phyloP scores from a whole-genome alignment of 2,113 vertebrate genomes.

The Arizona elegans region DNA sequence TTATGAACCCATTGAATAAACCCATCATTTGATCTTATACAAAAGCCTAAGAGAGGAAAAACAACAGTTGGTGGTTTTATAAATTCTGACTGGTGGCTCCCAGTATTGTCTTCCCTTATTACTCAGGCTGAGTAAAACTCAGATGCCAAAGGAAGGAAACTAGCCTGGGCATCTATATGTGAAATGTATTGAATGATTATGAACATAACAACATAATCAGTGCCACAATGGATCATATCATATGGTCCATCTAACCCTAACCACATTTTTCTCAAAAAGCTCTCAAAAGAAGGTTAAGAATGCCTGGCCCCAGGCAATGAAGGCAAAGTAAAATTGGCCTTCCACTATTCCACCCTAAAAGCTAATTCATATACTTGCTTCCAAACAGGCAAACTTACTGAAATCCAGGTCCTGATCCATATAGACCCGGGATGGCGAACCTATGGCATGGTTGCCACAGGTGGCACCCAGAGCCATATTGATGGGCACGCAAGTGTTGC shows the following conservation, averaged over 20 bases:
- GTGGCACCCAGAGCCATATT: too few relatives aligned
- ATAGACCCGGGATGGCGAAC: neutral
- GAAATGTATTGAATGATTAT: neutral
- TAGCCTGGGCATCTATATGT: neutral
- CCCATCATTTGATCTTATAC: neutral
- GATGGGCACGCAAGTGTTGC: too few relatives aligned
- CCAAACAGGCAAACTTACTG: neutral
- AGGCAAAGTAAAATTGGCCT: neutral
- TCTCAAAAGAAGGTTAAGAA: neutral
- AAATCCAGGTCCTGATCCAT: neutral
- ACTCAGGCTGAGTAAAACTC: neutral
- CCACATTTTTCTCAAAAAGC: neutral
- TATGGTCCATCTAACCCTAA: neutral
- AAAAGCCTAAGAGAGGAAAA: neutral
- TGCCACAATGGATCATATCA: neutral
- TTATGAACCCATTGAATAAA: neutral
- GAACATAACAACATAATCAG: neutral
- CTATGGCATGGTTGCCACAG: too few relatives aligned
- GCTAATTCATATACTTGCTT: neutral
- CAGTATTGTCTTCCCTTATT: neutral
- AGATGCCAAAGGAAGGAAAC: neutral
- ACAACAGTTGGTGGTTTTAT: neutral
- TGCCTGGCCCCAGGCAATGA: neutral
- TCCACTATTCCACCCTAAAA: neutral
- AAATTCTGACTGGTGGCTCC: neutral